Conservation (phyloP, 2,113 vertebrate species). For the Cercocebus atys region DNA sequence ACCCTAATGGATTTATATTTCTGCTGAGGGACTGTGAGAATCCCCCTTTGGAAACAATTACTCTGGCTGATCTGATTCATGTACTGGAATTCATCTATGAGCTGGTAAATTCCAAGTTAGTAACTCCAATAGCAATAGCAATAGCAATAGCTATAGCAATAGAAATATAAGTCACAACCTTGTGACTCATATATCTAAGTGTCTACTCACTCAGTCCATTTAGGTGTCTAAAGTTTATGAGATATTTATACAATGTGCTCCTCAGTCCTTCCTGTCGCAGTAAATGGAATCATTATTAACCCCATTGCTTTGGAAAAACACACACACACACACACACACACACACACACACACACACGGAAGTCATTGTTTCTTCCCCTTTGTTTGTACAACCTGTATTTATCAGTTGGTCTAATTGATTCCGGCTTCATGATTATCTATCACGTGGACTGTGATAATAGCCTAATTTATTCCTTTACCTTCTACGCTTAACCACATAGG, state of each 20-base stretch:
- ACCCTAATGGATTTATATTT: not conserved
- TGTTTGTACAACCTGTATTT: not conserved
- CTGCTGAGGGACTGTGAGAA: not conserved
- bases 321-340: too few species aligned
- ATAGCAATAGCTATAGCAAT: not conserved
- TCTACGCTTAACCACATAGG: not conserved
- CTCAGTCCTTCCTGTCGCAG: not conserved
- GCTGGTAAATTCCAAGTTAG: not conserved
- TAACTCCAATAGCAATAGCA: not conserved
- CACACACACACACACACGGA: not conserved
- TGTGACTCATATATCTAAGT: not conserved
- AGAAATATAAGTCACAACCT: not conserved
- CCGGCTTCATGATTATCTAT: not conserved
- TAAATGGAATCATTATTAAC: not conserved
- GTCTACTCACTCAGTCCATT: not conserved
- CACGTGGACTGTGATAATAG: not conserved
- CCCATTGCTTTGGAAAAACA: not conserved
- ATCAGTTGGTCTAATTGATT: not conserved
- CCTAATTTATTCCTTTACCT: not conserved
- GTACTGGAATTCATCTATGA: not conserved
- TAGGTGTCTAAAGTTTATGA: not conserved
- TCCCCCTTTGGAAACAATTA: not conserved
- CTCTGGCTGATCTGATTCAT: not conserved
- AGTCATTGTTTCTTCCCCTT: not conserved
- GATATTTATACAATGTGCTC: not conserved